Evolutionary conservation across 2,888 invertebrate genomes (phyloP).

Genomic region (Cephus spinipes): DNA sequence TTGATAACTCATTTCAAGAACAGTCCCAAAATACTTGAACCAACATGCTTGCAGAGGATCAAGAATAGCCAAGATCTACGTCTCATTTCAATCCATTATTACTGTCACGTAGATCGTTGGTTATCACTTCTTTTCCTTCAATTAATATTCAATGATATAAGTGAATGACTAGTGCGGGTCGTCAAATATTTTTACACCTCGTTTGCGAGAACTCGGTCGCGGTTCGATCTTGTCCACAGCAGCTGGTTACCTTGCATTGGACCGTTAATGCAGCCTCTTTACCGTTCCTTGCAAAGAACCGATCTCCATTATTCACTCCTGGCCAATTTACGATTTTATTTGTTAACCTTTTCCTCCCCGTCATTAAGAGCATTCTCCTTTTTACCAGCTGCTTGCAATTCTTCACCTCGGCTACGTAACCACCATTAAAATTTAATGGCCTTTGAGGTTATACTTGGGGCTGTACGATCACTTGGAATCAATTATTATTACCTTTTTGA

Average conservation of each 20-base stretch:
- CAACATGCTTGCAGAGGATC: not conserved
- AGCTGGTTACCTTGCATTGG: conserved; percentile 3
- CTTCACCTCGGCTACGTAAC: not conserved
- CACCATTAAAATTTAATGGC: not conserved
- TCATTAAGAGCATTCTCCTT: not conserved
- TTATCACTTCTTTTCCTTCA: not conserved
- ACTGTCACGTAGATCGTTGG: not conserved
- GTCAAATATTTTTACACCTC: conserved; percentile 22
- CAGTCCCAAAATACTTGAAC: not conserved
- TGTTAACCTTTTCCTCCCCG: conserved; percentile 8
- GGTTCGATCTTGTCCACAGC: conserved; percentile 6
- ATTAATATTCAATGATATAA: not conserved
- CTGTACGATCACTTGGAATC: not conserved
- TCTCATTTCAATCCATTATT: not conserved
- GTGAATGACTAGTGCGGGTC: not conserved
- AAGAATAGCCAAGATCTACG: not conserved
- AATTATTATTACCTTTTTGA: not conserved
- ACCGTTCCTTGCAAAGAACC: conserved; percentile 23
- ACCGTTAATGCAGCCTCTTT: conserved; percentile 45
- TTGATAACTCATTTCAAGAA: not conserved
- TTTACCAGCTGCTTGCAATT: not conserved
- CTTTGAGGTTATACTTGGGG: not conserved
- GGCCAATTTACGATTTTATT: conserved; percentile 31
- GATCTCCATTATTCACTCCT: conserved; percentile 34
- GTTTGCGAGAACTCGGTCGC: conserved; percentile 35